Evolutionary conservation across 2,888 invertebrate genomes (phyloP).

Genomic region (Hermodice carunculata): DNA sequence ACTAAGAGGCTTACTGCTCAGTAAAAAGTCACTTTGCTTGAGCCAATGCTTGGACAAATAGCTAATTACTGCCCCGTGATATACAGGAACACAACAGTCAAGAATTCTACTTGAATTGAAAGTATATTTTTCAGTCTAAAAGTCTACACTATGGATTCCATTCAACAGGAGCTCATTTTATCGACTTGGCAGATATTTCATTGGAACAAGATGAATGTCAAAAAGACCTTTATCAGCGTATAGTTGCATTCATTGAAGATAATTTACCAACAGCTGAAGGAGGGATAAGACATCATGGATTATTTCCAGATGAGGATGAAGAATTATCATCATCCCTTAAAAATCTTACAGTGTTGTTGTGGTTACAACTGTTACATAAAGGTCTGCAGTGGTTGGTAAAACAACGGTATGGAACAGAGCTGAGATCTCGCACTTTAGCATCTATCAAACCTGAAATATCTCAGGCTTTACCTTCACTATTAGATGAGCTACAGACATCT

Average conservation of each 20-base stretch:
- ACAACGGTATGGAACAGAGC: constrained; percentile 8
- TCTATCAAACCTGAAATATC: constrained; percentile 7
- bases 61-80: no score
- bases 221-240: constrained; percentile 9
- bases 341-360: constrained; percentile 10
- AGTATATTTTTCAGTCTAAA: constrained; percentile 16
- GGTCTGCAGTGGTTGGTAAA: neutral
- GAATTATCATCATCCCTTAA: constrained; percentile 9
- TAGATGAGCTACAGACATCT: neutral
- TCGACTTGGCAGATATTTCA: constrained; percentile 7
- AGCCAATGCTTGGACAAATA: constrained; percentile 24
- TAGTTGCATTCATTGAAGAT: constrained; percentile 14
- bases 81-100: constrained; percentile 4
- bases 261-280: neutral
- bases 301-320: constrained; percentile 6
- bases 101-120: constrained; percentile 14
- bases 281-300: constrained; percentile 2
- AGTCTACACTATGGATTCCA: constrained; percentile 20
- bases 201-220: constrained; percentile 13
- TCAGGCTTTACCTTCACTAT: constrained; percentile 1
- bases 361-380: neutral
- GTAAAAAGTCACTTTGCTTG: constrained; percentile 19
- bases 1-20: neutral
- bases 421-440: neutral
- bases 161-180: constrained; percentile 9